Percentiles rank a stretch among this genome's conserved stretches.
Conservation (phyloP, 2,113 vertebrate species). For the Puffinus mauretanicus region DNA sequence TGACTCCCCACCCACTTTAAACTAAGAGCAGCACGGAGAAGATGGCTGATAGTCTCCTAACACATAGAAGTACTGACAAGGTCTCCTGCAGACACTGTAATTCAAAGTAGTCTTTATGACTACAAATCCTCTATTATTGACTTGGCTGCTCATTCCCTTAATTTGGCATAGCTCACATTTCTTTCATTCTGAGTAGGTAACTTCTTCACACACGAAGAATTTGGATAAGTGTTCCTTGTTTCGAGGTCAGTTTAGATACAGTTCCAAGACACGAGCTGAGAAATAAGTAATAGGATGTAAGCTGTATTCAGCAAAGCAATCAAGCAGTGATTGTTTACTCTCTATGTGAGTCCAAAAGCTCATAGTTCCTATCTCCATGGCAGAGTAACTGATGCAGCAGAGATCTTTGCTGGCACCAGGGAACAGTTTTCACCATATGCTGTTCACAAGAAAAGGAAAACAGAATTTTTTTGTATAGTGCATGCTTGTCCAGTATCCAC, state of each 20-base stretch:
- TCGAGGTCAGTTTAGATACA: not conserved
- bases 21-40: not conserved
- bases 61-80: not conserved
- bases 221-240: not conserved
- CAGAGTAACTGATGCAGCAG: conserved; percentile 22
- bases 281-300: not conserved
- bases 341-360: not conserved
- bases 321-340: not conserved
- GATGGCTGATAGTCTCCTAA: not conserved
- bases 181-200: not conserved
- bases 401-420: not conserved
- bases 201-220: not conserved
- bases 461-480: not conserved
- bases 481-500: not conserved
- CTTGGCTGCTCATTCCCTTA: not conserved
- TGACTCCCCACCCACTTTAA: not conserved
- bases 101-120: not conserved
- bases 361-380: not conserved
- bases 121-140: not conserved
- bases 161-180: not conserved
- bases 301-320: not conserved
- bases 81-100: not conserved
- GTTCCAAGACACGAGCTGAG: not conserved
- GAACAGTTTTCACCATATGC: not conserved
- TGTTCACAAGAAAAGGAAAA: not conserved